Percentiles rank a stretch among this genome's conserved stretches.
phyloP scores from a whole-genome alignment of 1,140 invertebrate species.

The Pogonomyrmex californicus region DNA sequence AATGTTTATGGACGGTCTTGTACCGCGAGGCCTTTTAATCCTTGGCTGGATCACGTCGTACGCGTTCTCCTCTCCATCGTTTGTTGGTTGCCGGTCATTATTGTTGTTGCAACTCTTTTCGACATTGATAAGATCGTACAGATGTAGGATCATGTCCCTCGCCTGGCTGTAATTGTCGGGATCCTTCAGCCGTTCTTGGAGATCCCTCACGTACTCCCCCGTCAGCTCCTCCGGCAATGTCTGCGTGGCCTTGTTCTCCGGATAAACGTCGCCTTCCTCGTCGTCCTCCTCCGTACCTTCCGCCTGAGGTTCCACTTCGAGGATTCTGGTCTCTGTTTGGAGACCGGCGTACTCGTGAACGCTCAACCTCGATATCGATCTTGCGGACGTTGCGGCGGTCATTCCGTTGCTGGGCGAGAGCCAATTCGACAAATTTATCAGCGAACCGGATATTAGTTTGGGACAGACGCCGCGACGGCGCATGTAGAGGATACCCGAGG shows the following conservation, averaged over 20 bases:
- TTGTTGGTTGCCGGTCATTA: constrained; percentile 77
- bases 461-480: constrained; percentile 87
- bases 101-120: constrained; percentile 91
- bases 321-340: constrained; percentile 84
- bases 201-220: constrained; percentile 90
- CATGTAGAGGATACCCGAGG: constrained; percentile 87
- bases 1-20: constrained; percentile 87
- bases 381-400: constrained; percentile 86
- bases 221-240: constrained; percentile 92
- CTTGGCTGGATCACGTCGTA: constrained; percentile 89
- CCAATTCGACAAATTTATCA: constrained; percentile 81
- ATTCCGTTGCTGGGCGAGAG: constrained; percentile 83
- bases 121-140: constrained; percentile 93
- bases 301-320: constrained; percentile 79
- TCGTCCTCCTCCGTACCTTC: constrained; percentile 75
- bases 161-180: constrained; percentile 92
- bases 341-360: constrained; percentile 90
- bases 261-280: constrained; percentile 84
- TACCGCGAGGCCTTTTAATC: constrained; percentile 81
- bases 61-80: constrained; percentile 88
- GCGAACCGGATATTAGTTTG: constrained; percentile 81
- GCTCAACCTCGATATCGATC: constrained; percentile 89
- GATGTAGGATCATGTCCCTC: constrained; percentile 92
- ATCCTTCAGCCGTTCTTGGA: constrained; percentile 90
- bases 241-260: constrained; percentile 91